Conservation (phyloP, 2,888 invertebrate genomes). For the Biston betularia region DNA sequence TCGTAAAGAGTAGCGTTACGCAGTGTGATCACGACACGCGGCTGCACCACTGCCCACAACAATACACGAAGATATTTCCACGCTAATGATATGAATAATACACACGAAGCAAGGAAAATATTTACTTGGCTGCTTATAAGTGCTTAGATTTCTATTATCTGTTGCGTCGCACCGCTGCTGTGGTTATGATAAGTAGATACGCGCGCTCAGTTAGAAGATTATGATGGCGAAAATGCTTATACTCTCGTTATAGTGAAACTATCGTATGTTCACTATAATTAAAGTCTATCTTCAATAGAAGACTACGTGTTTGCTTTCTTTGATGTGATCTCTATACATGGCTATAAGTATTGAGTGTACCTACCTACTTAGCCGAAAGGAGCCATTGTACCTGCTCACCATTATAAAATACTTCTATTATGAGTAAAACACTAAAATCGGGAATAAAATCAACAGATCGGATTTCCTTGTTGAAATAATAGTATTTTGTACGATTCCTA, state of each 20-base stretch:
- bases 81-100: conserved; percentile 65
- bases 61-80: conserved; percentile 63
- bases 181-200: conserved; percentile 34
- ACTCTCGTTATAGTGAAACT: conserved; percentile 49
- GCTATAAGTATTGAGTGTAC: neutral
- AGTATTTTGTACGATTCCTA: too few species aligned
- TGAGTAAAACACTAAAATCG: too few species aligned
- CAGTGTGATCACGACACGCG: conserved; percentile 54
- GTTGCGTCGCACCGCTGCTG: conserved; percentile 36
- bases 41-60: conserved; percentile 45
- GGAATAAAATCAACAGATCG: too few species aligned
- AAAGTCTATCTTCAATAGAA: conserved; percentile 9
- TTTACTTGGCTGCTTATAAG: conserved; percentile 30
- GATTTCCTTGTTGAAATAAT: too few species aligned
- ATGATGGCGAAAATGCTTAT: conserved; percentile 47
- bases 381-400: too few species aligned
- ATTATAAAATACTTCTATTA: too few species aligned
- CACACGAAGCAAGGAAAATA: conserved; percentile 58
- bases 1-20: conserved; percentile 61
- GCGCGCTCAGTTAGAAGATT: conserved; percentile 41
- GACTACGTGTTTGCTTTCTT: neutral
- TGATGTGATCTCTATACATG: neutral
- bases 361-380: too few species aligned
- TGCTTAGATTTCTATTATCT: conserved; percentile 60
- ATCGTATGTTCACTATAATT: conserved; percentile 25